These are phyloP conservation scores for Sphaeridia pumilis DNA, from an alignment of 2,888 invertebrate genomes.

Conservation along the genomic window DNA sequence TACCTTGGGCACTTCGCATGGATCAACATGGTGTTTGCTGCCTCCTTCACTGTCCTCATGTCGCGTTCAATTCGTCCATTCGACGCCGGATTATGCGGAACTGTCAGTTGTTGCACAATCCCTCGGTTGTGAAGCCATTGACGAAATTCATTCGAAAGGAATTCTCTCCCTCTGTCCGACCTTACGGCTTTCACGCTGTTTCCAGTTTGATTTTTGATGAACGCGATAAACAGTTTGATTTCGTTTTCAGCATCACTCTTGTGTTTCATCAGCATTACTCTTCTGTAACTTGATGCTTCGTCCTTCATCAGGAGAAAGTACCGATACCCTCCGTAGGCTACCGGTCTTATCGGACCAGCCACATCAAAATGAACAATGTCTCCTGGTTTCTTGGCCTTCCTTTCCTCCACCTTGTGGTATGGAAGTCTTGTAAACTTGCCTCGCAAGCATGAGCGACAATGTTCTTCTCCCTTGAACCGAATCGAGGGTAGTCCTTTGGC, in stretches of 20 bases:
- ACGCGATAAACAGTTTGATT: conserved; percentile 2
- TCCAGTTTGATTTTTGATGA: conserved; percentile 15
- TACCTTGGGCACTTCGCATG: conserved; percentile 31
- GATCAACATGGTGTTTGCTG: conserved; percentile 36
- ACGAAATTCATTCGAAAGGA: conserved; percentile 24
- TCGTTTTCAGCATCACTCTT: neutral
- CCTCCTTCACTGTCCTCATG: conserved; percentile 37
- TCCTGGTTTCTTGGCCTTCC: neutral
- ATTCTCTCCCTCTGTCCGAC: conserved; percentile 18
- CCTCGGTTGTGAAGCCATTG: conserved; percentile 32
- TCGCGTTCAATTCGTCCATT: conserved; percentile 38
- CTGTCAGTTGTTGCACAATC: conserved; percentile 37
- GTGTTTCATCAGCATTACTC: neutral
- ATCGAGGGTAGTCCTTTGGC: neutral
- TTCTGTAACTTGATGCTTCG: neutral
- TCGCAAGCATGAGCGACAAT: neutral
- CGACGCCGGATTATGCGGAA: conserved; percentile 37
- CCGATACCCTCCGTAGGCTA: neutral
- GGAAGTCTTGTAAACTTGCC: neutral
- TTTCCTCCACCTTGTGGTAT: neutral
- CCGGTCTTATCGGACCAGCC: neutral
- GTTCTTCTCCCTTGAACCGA: neutral
- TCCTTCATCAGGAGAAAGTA: conserved; percentile 10
- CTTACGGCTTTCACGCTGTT: conserved; percentile 12
- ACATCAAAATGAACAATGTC: neutral